Percentiles rank a stretch among this genome's conserved stretches.
These are phyloP conservation scores for Dromiciops gliroides DNA, from an alignment of 2,113 vertebrate genomes.

Conservation along the genomic window DNA sequence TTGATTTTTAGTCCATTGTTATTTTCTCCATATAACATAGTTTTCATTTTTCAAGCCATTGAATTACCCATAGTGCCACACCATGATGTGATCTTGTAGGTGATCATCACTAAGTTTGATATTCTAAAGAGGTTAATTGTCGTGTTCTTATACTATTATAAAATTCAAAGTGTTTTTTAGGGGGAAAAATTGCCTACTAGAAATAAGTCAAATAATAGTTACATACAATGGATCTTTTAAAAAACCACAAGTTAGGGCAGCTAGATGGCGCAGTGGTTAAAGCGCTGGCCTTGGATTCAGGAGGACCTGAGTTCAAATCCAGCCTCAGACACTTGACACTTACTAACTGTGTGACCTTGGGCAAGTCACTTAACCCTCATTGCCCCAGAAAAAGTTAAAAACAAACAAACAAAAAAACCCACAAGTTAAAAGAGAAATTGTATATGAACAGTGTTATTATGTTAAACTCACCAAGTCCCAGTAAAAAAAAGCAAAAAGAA, in stretches of 20 bases:
- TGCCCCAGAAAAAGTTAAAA: no score
- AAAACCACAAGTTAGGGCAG: no score
- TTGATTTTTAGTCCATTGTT: background rate
- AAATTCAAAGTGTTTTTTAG: background rate
- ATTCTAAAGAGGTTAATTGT: background rate
- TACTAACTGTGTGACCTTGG: no score
- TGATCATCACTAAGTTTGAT: background rate
- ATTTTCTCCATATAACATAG: background rate
- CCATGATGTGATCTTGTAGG: background rate
- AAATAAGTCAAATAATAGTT: background rate
- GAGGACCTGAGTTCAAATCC: no score
- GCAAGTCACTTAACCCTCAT: no score
- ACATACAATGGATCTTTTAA: background rate
- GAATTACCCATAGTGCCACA: background rate
- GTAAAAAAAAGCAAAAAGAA: background rate
- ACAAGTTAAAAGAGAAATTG: background rate
- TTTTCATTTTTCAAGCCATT: background rate
- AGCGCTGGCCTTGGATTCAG: no score
- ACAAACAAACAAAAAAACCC: no score
- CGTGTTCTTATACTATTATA: no score
- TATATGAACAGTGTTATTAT: background rate
- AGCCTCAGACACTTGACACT: no score
- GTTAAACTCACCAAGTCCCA: background rate
- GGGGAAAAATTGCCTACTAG: background rate
- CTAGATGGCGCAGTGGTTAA: no score